These are phyloP conservation scores for Chrysotoxum bicinctum DNA, from an alignment of 2,888 invertebrate genomes.

Conservation along the genomic window DNA sequence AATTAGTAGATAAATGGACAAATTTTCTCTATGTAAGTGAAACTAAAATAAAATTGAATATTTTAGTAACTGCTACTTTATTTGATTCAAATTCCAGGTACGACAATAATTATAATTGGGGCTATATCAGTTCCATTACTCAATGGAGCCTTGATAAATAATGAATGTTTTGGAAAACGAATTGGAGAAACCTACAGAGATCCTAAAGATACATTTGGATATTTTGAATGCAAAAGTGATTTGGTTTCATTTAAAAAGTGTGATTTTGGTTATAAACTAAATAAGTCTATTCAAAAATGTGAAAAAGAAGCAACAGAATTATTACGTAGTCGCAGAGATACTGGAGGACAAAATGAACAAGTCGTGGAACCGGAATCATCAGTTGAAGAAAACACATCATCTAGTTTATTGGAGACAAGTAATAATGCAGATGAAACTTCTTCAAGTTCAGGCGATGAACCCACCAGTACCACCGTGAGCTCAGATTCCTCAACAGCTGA, in stretches of 20 bases:
- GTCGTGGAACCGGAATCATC: not conserved
- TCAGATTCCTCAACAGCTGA: not conserved
- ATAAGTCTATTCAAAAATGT: not conserved
- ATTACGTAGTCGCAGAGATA: not conserved
- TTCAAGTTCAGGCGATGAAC: not conserved
- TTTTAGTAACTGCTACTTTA: not conserved
- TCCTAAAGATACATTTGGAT: not conserved
- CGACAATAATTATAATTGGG: not conserved
- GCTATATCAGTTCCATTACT: not conserved
- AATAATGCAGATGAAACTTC: no score
- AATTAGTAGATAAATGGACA: not conserved
- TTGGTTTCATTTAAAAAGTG: slow-evolving; percentile 1
- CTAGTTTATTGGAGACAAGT: no score
- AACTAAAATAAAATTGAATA: not conserved
- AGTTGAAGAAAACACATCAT: no score
- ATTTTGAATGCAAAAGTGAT: not conserved
- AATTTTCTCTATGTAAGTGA: not conserved
- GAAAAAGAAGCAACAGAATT: not conserved
- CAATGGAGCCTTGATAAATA: not conserved
- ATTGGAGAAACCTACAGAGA: not conserved
- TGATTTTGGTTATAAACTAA: slow-evolving; percentile 1
- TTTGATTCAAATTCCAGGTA: not conserved
- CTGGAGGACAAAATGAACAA: not conserved
- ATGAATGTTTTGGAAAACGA: not conserved
- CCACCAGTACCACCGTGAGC: not conserved